A percentile compares a stretch with the other conserved stretches of the same genome.
phyloP scores from a whole-genome alignment of 2,797 vertebrate genomes.

The Salarias fasciatus region DNA sequence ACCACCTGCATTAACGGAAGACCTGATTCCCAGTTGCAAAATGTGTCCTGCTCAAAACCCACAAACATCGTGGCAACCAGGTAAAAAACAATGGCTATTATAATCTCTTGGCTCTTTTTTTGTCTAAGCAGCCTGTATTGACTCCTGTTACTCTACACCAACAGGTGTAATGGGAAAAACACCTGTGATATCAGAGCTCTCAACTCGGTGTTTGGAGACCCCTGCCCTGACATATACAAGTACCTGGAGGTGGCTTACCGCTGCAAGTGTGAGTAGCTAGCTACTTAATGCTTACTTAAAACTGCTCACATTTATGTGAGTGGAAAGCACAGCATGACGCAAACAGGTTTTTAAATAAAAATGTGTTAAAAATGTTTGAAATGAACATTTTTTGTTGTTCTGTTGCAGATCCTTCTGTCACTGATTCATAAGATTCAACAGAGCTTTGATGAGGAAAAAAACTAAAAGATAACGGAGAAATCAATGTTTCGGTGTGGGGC shows the following conservation, averaged over 20 bases:
- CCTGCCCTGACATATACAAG: conserved; percentile 45
- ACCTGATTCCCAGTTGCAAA: not conserved
- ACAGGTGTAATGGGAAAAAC: conserved; percentile 62
- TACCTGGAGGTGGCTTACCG: conserved; percentile 63
- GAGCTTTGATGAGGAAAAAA: too few relatives aligned
- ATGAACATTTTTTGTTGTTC: conserved; percentile 3
- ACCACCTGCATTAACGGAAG: conserved; percentile 35
- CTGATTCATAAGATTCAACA: too few relatives aligned
- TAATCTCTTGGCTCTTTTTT: not conserved
- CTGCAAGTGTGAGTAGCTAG: conserved; percentile 58
- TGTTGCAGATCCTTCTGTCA: conserved; percentile 9
- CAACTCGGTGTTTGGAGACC: conserved; percentile 49
- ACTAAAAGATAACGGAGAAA: too few relatives aligned
- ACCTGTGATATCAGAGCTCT: conserved; percentile 25
- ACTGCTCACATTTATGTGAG: too few relatives aligned
- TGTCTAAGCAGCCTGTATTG: too few relatives aligned
- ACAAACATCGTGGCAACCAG: conserved; percentile 3
- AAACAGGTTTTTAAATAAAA: too few relatives aligned
- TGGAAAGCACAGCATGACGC: too few relatives aligned
- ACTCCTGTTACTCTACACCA: not conserved
- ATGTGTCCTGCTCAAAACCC: not conserved
- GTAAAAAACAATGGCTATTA: conserved; percentile 20
- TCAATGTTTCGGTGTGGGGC: too few relatives aligned
- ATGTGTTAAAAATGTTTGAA: not conserved
- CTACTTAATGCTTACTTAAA: not conserved